These are phyloP conservation scores for Neostethus bicornis DNA, from an alignment of 2,797 vertebrate species.

Conservation along the genomic window DNA sequence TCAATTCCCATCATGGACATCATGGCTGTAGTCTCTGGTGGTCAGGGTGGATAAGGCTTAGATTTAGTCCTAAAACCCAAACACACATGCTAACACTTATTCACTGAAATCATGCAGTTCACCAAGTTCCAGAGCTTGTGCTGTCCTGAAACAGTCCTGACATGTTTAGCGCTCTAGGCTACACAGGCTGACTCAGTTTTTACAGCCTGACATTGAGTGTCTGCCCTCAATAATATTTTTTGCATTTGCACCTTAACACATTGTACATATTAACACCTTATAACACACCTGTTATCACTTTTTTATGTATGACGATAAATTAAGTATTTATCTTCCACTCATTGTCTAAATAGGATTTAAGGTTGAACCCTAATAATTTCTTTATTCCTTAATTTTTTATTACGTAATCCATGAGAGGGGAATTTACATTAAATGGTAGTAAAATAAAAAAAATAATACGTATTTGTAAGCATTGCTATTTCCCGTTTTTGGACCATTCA, in stretches of 20 bases:
- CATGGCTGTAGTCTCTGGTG: slow-evolving; percentile 38
- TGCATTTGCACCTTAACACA: slow-evolving; percentile 11
- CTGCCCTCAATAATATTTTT: slow-evolving; percentile 15
- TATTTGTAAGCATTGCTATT: slow-evolving; percentile 16
- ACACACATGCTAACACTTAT: slow-evolving; percentile 8
- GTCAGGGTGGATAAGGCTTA: slow-evolving; percentile 27
- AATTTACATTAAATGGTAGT: background rate
- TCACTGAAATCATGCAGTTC: slow-evolving; percentile 34
- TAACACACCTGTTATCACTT: background rate
- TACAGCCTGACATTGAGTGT: slow-evolving; percentile 15
- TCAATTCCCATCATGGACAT: slow-evolving; percentile 32
- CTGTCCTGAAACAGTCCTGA: slow-evolving; percentile 51
- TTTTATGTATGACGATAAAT: slow-evolving; percentile 8
- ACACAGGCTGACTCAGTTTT: slow-evolving; percentile 34
- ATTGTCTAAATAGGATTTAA: too few species aligned
- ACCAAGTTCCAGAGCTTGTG: slow-evolving; percentile 33
- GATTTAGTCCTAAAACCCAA: slow-evolving; percentile 30
- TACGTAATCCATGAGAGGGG: background rate
- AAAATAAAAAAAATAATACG: background rate
- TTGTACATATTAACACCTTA: background rate
- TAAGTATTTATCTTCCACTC: background rate
- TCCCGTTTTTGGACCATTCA: slow-evolving; percentile 30
- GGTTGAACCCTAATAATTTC: too few species aligned
- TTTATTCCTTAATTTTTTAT: too few species aligned
- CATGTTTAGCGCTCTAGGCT: slow-evolving; percentile 62